These are phyloP conservation scores for Stegastes partitus DNA, from an alignment of 2,113 vertebrate genomes.

Conservation along the genomic window DNA sequence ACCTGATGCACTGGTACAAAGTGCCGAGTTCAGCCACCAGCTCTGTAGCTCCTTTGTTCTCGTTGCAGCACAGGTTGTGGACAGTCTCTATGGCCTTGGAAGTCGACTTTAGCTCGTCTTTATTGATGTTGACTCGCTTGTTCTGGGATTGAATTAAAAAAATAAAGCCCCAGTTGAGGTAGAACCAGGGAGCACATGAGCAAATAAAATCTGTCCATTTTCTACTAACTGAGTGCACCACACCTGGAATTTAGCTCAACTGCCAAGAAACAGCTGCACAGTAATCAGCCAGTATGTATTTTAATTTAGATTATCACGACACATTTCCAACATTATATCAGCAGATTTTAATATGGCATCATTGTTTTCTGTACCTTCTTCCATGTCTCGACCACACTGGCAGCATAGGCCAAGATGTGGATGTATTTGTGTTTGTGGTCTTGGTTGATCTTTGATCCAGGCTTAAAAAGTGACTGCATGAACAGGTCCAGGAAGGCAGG, in stretches of 20 bases:
- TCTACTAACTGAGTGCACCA: no score
- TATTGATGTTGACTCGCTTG: slow-evolving; percentile 97
- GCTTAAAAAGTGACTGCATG: slow-evolving; percentile 98
- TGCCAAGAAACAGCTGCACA: background rate
- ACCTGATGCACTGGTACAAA: slow-evolving; percentile 94
- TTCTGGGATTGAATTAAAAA: slow-evolving; percentile 82
- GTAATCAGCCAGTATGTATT: no score
- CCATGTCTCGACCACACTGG: slow-evolving; percentile 98
- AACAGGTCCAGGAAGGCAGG: slow-evolving; percentile 98
- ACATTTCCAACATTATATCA: background rate
- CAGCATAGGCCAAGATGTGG: slow-evolving; percentile 96
- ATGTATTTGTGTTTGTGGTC: slow-evolving; percentile 99
- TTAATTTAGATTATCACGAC: background rate
- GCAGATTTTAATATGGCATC: background rate
- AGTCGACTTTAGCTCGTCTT: slow-evolving; percentile 96
- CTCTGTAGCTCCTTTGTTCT: slow-evolving; percentile 98
- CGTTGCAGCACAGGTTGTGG: slow-evolving; percentile 97
- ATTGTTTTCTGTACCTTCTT: slow-evolving; percentile 89
- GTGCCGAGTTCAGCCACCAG: slow-evolving; percentile 96
- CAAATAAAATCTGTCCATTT: background rate
- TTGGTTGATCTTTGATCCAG: slow-evolving; percentile 98
- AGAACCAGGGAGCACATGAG: background rate
- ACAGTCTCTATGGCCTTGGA: slow-evolving; percentile 97
- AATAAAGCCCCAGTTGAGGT: background rate
- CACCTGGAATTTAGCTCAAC: no score